Evolutionary conservation across 2,113 vertebrate genomes (phyloP).

Genomic region (Copsychus sechellarum): DNA sequence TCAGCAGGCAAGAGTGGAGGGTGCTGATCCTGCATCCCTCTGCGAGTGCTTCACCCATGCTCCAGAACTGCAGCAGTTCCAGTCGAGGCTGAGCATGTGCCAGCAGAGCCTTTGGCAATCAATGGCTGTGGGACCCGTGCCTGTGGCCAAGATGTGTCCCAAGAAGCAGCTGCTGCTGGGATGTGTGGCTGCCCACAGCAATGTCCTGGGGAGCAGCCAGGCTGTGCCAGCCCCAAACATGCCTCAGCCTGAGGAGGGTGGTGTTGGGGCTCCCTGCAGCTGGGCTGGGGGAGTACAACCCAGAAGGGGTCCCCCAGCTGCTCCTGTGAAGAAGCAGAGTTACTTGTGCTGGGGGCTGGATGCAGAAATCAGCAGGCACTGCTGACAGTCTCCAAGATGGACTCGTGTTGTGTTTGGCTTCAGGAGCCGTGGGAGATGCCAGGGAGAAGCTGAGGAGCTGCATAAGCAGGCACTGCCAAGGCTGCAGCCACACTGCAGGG

Average conservation of each 20-base stretch:
- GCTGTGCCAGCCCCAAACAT: accelerated
- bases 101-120: not conserved
- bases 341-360: not conserved
- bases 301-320: no score
- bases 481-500: not conserved
- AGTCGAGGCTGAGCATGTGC: not conserved
- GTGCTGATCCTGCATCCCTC: not conserved
- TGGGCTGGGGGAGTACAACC: not conserved
- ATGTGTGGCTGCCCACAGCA: not conserved
- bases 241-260: not conserved
- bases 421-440: not conserved
- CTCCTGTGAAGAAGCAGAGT: not conserved
- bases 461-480: not conserved
- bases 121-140: accelerated
- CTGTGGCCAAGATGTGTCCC: not conserved
- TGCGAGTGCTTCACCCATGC: accelerated
- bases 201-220: accelerated
- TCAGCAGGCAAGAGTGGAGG: accelerated
- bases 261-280: not conserved
- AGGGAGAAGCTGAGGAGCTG: not conserved
- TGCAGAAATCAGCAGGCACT: not conserved
- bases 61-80: not conserved
- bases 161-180: accelerated
- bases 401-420: not conserved
- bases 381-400: accelerated